Evolutionary conservation across 1,140 invertebrate genomes (phyloP).

Genomic region (Zaprionus davidi): DNA sequence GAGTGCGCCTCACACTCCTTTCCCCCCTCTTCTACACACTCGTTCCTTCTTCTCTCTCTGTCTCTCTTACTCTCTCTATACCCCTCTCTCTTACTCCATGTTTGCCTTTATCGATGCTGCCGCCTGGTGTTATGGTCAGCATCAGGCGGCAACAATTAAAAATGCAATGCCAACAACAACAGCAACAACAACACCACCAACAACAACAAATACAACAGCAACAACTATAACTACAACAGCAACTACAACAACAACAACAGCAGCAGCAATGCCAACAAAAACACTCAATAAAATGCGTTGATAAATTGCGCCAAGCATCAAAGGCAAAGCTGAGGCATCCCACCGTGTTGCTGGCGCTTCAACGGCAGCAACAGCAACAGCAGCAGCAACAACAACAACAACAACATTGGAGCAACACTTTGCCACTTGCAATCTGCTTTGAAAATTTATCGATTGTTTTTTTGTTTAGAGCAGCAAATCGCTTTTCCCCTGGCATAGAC

Average conservation of each 20-base stretch:
- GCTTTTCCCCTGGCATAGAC: constrained; percentile 62
- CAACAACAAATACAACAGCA: constrained; percentile 52
- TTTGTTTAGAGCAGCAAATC: constrained; percentile 61
- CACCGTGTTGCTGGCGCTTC: constrained; percentile 73
- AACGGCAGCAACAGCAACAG: constrained; percentile 1
- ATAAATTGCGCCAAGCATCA: constrained; percentile 79
- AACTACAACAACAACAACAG: constrained; percentile 40
- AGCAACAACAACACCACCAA: constrained; percentile 50
- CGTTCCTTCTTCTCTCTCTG: too few relatives aligned
- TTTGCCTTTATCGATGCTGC: background rate
- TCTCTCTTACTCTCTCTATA: background rate
- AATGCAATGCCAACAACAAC: constrained; percentile 54
- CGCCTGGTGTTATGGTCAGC: constrained; percentile 74
- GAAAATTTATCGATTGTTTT: constrained; percentile 81
- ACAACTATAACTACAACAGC: constrained; percentile 51
- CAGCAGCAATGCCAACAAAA: constrained; percentile 59
- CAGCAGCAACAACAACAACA: constrained; percentile 11
- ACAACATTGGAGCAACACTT: constrained; percentile 5
- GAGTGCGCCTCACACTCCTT: background rate
- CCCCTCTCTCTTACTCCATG: background rate
- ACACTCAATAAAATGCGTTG: constrained; percentile 81
- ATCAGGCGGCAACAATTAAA: constrained; percentile 76
- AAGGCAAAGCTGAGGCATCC: constrained; percentile 72
- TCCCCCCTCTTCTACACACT: background rate
- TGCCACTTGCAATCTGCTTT: constrained; percentile 77